Percentiles rank a stretch among this genome's conserved stretches.
phyloP scores from a whole-genome alignment of 2,888 invertebrate genomes.

The Clivina fossor region DNA sequence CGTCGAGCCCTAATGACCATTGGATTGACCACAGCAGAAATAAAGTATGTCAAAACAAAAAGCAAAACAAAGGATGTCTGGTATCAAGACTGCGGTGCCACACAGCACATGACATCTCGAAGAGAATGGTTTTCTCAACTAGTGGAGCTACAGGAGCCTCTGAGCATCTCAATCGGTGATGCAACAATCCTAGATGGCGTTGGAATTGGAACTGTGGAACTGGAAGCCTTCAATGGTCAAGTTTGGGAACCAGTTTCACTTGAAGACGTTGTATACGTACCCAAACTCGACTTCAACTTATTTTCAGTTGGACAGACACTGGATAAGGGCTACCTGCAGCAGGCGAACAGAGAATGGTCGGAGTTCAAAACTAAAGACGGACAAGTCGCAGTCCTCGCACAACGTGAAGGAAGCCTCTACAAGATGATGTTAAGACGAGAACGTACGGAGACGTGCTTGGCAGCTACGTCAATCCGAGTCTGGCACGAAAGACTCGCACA shows the following conservation, averaged over 20 bases:
- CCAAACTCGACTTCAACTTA: conserved; percentile 34
- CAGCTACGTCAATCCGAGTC: conserved; percentile 38
- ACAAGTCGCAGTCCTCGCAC: conserved; percentile 31
- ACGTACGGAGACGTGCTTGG: conserved; percentile 38
- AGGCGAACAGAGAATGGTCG: conserved; percentile 15
- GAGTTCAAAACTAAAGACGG: conserved; percentile 32
- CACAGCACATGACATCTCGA: conserved; percentile 42
- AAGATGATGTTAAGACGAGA: conserved; percentile 36
- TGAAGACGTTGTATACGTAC: conserved; percentile 37
- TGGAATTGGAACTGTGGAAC: conserved; percentile 40
- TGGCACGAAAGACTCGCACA: conserved; percentile 35
- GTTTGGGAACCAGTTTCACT: conserved; percentile 38
- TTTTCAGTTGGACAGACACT: conserved; percentile 12
- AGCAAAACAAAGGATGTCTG: conserved; percentile 3
- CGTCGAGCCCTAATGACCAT: conserved; percentile 14
- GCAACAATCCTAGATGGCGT: conserved; percentile 40
- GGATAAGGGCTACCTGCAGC: conserved; percentile 15
- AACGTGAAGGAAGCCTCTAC: conserved; percentile 28
- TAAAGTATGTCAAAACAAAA: conserved; percentile 6
- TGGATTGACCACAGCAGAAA: conserved; percentile 11
- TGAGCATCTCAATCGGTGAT: conserved; percentile 26
- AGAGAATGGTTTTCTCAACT: conserved; percentile 38
- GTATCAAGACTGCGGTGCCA: conserved; percentile 39
- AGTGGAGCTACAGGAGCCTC: conserved; percentile 24
- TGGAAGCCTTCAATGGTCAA: conserved; percentile 42